Evolutionary conservation across 2,888 invertebrate species (phyloP), one percentile per base, ranked within the genome.

Genomic region (Halictus ligatus): DNA sequence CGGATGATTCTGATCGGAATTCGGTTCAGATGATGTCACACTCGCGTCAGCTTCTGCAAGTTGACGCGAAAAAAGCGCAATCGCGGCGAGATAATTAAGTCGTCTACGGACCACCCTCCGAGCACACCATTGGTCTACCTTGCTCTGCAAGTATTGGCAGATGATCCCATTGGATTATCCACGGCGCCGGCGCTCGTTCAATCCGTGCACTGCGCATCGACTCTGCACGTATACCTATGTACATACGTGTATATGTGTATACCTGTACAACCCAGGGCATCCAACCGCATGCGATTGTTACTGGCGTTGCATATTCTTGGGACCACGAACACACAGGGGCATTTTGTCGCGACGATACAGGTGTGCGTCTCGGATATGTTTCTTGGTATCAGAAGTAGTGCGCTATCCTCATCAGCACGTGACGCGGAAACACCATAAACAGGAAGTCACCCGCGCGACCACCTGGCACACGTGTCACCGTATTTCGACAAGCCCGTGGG

Each of bases 111-210:
- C 91, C 92, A 92, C 92, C 92, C 90, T 89, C 85, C 84, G 80
- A 48, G 54, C 77, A 87, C 85, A 82, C 88, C 91, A 93, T 94
- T 91, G 91, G 91, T 87, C 83, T 80, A 82, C 46, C 73, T 54
- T 74, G 88, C 90, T 89, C 90, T 88, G 83, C 92, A 86, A 90
- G 93, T 93, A 94, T 94, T 94, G 94, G 94, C 89, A 93, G 94
- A 95, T 95, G 91, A 95, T 95, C 94, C 94, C 93, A 95, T 94
- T 94, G 95, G 95, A 95, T 95, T 94, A 95, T 95, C 95, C 94
- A 92, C 91, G 91, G 92, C 93, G 93, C 92, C 93, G 92, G 92
- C 94, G 93, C 93, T 87, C 81, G 83, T 69, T 82, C 88, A 83
- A 85, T 87, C 88, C 86, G 88, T 86, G 88, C 85, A 87, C 88